A percentile compares a stretch with the other conserved stretches of the same genome.
These are phyloP conservation scores for Diplolepis rosae DNA, from an alignment of 2,888 invertebrate species.

Conservation along the genomic window DNA sequence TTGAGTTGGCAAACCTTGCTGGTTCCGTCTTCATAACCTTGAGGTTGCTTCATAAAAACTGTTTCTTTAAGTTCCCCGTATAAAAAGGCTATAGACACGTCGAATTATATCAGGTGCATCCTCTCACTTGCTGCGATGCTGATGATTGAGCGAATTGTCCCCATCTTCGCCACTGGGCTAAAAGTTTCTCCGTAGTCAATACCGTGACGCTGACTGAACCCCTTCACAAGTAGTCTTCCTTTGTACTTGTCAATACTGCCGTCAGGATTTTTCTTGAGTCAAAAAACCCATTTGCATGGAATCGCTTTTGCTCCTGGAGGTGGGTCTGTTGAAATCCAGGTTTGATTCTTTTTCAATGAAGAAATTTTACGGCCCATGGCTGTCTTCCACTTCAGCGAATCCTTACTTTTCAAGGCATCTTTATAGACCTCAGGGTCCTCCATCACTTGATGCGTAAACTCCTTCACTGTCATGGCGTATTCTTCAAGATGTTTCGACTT, in stretches of 20 bases:
- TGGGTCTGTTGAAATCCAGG: slow-evolving; percentile 52
- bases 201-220: slow-evolving; percentile 53
- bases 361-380: slow-evolving; percentile 57
- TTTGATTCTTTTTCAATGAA: slow-evolving; percentile 59
- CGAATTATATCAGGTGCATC: slow-evolving; percentile 53
- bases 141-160: slow-evolving; percentile 51
- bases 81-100: too few species aligned
- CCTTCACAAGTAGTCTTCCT: slow-evolving; percentile 58
- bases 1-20: slow-evolving; percentile 49
- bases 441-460: background rate
- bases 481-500: slow-evolving; percentile 38
- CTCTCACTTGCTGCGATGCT: slow-evolving; percentile 54
- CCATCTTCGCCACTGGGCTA: slow-evolving; percentile 58
- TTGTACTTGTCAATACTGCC: slow-evolving; percentile 56
- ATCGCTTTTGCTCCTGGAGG: too few species aligned
- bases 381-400: slow-evolving; percentile 47
- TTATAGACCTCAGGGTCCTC: slow-evolving; percentile 35
- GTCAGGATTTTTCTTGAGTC: slow-evolving; percentile 55
- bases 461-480: slow-evolving; percentile 36
- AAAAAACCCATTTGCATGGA: too few species aligned
- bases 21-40: slow-evolving; percentile 48
- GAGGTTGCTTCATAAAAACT: slow-evolving; percentile 55
- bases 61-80: slow-evolving; percentile 47
- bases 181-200: slow-evolving; percentile 58
- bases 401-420: slow-evolving; percentile 40